Percentiles rank a stretch among this genome's conserved stretches.
These are phyloP conservation scores for Parnassius mnemosyne DNA, from an alignment of 2,888 invertebrate genomes.

Conservation along the genomic window DNA sequence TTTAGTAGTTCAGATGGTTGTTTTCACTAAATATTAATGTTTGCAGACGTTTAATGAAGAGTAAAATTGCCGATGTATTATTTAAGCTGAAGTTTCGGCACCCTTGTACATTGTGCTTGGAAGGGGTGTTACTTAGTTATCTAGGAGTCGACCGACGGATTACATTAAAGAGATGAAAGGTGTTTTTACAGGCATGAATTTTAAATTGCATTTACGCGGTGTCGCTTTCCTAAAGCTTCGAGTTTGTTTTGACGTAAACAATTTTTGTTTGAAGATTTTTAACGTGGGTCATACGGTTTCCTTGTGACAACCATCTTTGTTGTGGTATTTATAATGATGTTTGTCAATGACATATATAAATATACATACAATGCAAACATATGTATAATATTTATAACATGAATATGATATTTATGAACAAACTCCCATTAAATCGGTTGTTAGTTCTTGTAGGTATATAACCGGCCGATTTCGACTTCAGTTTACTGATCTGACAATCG, in stretches of 20 bases:
- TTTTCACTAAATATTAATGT: constrained; percentile 7
- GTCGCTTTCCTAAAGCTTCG: constrained; percentile 30
- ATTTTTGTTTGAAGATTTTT: constrained; percentile 35
- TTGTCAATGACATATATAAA: too few relatives aligned
- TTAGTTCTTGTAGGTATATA: too few relatives aligned
- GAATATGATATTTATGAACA: too few relatives aligned
- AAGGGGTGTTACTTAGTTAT: constrained; percentile 52
- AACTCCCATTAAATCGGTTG: too few relatives aligned
- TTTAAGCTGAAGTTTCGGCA: constrained; percentile 37
- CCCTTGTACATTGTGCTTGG: constrained; percentile 34
- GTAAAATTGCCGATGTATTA: constrained; percentile 34
- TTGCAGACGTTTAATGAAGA: constrained; percentile 23
- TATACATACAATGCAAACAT: too few relatives aligned
- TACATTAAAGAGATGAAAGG: constrained; percentile 65
- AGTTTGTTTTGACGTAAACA: constrained; percentile 34
- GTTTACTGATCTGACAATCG: too few relatives aligned
- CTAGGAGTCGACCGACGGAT: constrained; percentile 45
- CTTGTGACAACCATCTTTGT: constrained; percentile 7
- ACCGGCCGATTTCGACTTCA: too few relatives aligned
- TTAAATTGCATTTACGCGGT: constrained; percentile 59
- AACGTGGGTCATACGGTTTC: constrained; percentile 22
- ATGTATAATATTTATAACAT: too few relatives aligned
- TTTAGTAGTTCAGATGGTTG: constrained; percentile 12
- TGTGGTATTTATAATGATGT: not conserved
- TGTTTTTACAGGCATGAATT: constrained; percentile 67